Evolutionary conservation across 2,797 vertebrate species (phyloP).

Genomic region (Rhinichthys osculus): DNA sequence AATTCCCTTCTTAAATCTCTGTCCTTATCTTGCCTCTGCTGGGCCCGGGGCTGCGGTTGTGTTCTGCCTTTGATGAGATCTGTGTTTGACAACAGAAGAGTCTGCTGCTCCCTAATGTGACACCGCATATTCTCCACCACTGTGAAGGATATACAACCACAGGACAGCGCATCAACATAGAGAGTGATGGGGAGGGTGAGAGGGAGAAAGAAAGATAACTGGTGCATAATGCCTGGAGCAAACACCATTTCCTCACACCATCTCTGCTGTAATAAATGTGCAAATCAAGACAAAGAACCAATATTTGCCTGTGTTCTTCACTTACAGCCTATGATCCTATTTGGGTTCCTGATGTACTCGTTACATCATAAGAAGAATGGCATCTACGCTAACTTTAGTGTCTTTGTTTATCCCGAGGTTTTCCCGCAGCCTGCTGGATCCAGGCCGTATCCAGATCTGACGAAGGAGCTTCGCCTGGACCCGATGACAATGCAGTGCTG

Average conservation of each 20-base stretch:
- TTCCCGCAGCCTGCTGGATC: too few species aligned
- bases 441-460: too few species aligned
- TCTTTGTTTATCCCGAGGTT: too few species aligned
- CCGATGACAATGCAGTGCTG: too few species aligned
- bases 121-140: slow-evolving; percentile 38
- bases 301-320: slow-evolving; percentile 13
- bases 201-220: slow-evolving; percentile 28
- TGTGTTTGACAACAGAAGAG: slow-evolving; percentile 43
- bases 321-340: slow-evolving; percentile 18
- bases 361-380: too few species aligned
- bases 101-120: slow-evolving; percentile 28
- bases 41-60: neutral
- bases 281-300: slow-evolving; percentile 42
- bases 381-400: too few species aligned
- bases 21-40: slow-evolving; percentile 36
- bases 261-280: slow-evolving; percentile 15
- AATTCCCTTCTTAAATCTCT: slow-evolving; percentile 26
- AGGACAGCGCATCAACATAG: slow-evolving; percentile 22
- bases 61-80: slow-evolving; percentile 52
- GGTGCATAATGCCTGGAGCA: slow-evolving; percentile 16
- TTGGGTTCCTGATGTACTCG: neutral
- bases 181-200: slow-evolving; percentile 6
- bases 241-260: slow-evolving; percentile 24
- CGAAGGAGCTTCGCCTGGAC: too few species aligned
- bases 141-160: slow-evolving; percentile 39